Percentiles rank a stretch among this genome's conserved stretches.
Evolutionary conservation across 2,797 vertebrate species (phyloP).

Genomic region (Gymnothorax reevesii): DNA sequence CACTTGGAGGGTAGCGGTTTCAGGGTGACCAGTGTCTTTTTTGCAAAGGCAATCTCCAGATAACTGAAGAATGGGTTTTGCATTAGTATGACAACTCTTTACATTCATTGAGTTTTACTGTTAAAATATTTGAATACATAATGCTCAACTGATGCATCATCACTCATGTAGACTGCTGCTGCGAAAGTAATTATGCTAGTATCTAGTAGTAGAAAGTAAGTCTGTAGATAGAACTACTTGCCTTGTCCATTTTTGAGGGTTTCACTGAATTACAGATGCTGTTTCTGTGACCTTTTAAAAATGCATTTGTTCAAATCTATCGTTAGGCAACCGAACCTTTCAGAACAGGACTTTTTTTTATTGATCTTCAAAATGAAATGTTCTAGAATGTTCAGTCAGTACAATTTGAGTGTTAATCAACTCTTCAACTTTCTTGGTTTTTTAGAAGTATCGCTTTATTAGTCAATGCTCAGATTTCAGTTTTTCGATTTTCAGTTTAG

Average conservation of each 20-base stretch:
- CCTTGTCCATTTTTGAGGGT: constrained; percentile 3
- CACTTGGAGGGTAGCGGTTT: neutral
- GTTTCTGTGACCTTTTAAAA: neutral
- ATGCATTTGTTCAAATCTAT: neutral
- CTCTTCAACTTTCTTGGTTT: neutral
- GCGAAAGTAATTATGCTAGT: neutral
- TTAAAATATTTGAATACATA: neutral
- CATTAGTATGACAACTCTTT: neutral
- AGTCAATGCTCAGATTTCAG: too few species aligned
- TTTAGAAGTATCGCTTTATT: too few species aligned
- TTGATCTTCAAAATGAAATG: constrained; percentile 1
- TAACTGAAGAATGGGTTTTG: neutral
- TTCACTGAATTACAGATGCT: neutral
- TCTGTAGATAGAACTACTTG: neutral
- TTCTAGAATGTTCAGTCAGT: constrained; percentile 10
- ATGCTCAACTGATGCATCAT: neutral
- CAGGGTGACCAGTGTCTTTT: neutral
- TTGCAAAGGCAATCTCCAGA: neutral
- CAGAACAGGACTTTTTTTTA: neutral
- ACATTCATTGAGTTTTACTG: neutral
- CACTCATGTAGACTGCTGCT: neutral
- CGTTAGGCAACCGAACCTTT: neutral
- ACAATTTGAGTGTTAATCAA: neutral
- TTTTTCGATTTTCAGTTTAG: too few species aligned
- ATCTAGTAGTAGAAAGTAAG: neutral